Conservation (phyloP, 1,140 invertebrate genomes). For the Samia ricini region DNA sequence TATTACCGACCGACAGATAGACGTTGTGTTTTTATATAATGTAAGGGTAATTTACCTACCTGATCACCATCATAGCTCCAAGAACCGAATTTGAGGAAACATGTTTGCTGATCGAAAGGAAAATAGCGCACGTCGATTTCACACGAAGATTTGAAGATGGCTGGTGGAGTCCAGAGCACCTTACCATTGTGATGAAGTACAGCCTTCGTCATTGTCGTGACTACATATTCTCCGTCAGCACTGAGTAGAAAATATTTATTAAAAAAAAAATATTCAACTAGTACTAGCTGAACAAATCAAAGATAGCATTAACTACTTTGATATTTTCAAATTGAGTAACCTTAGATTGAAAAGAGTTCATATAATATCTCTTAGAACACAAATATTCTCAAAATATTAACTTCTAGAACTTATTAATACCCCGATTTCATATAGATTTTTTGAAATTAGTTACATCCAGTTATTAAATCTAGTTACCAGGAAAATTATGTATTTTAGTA, state of each 20-base stretch:
- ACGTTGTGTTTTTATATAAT: neutral
- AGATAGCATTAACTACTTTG: too few relatives aligned
- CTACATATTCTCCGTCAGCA: slow-evolving; percentile 98
- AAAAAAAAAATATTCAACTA: neutral
- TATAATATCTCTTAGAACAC: too few relatives aligned
- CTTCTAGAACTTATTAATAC: too few relatives aligned
- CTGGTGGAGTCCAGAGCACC: slow-evolving; percentile 94
- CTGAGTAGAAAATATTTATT: slow-evolving; percentile 74
- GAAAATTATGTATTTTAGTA: too few relatives aligned
- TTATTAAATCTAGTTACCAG: too few relatives aligned
- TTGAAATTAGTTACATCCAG: too few relatives aligned
- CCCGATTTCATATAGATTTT: too few relatives aligned
- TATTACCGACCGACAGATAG: too few relatives aligned
- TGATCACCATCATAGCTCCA: slow-evolving; percentile 99
- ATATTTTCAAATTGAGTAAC: too few relatives aligned
- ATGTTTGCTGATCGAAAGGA: slow-evolving; percentile 97
- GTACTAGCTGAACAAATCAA: neutral
- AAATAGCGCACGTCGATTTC: slow-evolving; percentile 98
- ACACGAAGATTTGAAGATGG: slow-evolving; percentile 99
- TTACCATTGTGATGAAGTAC: slow-evolving; percentile 93
- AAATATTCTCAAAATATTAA: too few relatives aligned
- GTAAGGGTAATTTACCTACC: slow-evolving; percentile 72
- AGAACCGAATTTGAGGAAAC: slow-evolving; percentile 97
- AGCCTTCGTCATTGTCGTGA: slow-evolving; percentile 98
- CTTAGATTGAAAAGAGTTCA: too few relatives aligned